Conservation (phyloP, 1,140 invertebrate species). For the Frieseomelitta varia region DNA sequence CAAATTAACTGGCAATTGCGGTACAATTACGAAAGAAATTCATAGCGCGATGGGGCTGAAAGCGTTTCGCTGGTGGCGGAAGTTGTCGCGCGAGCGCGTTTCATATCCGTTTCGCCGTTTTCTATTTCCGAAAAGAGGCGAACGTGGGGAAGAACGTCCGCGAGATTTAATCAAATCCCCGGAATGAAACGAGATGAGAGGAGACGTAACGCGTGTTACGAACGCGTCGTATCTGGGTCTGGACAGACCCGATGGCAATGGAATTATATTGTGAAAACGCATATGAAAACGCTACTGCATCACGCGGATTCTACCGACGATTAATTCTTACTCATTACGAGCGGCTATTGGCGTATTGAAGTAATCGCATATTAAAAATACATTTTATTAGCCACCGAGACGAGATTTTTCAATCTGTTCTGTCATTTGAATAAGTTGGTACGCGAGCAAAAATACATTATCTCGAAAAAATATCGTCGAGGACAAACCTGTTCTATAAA, state of each 20-base stretch:
- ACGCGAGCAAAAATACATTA: too few relatives aligned
- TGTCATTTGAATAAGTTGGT: too few relatives aligned
- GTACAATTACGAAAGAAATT: constrained; percentile 8
- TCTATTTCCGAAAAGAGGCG: constrained; percentile 22
- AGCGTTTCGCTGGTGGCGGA: neutral
- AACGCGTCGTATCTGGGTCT: neutral
- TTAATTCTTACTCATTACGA: too few relatives aligned
- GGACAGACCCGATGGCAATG: neutral
- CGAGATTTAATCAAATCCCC: constrained; percentile 19
- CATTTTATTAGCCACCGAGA: too few relatives aligned
- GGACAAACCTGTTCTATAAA: too few relatives aligned
- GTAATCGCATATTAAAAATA: too few relatives aligned
- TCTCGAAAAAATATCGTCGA: too few relatives aligned
- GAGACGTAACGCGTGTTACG: neutral
- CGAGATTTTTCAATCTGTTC: too few relatives aligned
- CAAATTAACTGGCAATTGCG: constrained; percentile 1
- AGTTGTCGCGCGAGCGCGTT: neutral
- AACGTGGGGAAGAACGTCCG: neutral
- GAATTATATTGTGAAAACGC: neutral
- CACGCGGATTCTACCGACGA: too few relatives aligned
- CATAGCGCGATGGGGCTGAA: neutral
- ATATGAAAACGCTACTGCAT: neutral
- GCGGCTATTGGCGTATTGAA: too few relatives aligned
- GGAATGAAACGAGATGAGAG: neutral
- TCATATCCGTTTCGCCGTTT: constrained; percentile 17